Percentiles rank a stretch among this genome's conserved stretches.
These are phyloP conservation scores for Bombus affinis DNA, from an alignment of 1,140 invertebrate genomes.

Conservation along the genomic window DNA sequence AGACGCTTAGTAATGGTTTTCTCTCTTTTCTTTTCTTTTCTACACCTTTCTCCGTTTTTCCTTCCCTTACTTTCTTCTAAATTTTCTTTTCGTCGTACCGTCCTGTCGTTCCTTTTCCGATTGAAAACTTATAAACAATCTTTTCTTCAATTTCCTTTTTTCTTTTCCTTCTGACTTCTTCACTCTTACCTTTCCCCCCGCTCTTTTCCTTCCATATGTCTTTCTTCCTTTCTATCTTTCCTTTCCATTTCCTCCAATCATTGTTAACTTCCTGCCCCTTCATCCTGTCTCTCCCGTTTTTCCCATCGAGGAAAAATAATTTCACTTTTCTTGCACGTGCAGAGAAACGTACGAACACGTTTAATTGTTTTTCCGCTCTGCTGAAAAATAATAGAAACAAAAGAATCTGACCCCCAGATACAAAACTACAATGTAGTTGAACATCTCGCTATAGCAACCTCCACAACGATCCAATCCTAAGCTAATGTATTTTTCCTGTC, in stretches of 20 bases:
- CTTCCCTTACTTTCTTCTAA: neutral
- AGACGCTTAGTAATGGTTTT: neutral
- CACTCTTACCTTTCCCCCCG: fast-evolving
- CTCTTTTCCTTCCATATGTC: too few species aligned
- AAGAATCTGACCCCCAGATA: neutral
- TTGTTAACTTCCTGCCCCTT: too few species aligned
- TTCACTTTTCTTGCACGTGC: neutral
- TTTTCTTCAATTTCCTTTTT: neutral
- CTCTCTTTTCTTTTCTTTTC: neutral
- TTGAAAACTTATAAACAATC: neutral
- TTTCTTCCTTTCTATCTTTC: neutral
- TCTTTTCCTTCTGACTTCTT: neutral
- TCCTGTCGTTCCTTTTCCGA: neutral
- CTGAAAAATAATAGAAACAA: neutral
- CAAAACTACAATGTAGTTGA: neutral
- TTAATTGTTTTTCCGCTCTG: neutral
- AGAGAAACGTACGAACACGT: neutral
- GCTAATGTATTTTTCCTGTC: constrained; percentile 42
- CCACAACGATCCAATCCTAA: neutral
- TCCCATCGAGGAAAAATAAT: neutral
- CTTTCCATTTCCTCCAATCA: neutral
- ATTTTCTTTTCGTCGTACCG: neutral
- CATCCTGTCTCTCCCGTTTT: too few species aligned
- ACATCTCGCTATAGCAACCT: neutral
- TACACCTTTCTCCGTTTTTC: too few species aligned